Conservation (phyloP, 1,140 invertebrate species). For the Tigriopus japonicus region DNA sequence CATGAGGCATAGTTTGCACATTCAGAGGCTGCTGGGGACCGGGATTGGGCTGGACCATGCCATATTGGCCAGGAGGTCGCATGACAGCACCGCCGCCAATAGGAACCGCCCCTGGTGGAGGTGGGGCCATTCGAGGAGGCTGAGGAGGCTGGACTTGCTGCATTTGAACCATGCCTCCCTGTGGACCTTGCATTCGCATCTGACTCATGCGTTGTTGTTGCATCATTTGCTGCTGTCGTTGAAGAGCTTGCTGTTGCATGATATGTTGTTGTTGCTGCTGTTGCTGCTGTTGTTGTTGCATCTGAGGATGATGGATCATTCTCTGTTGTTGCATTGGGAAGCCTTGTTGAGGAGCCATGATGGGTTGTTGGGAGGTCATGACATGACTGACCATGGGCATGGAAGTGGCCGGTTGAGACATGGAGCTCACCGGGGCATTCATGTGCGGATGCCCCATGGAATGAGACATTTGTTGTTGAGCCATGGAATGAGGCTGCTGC, state of each 20-base stretch:
- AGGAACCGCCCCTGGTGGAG: slow-evolving; percentile 11
- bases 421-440: no score
- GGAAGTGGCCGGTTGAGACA: no score
- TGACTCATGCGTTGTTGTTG: slow-evolving; percentile 19
- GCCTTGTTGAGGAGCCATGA: no score
- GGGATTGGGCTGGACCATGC: slow-evolving; percentile 14
- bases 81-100: slow-evolving; percentile 1
- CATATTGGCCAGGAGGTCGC: slow-evolving; percentile 13
- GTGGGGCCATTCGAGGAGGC: neutral
- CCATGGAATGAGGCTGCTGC: no score
- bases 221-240: slow-evolving; percentile 16
- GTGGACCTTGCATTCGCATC: slow-evolving; percentile 19
- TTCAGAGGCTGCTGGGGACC: slow-evolving; percentile 24
- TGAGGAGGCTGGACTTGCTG: slow-evolving; percentile 14
- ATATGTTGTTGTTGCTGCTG: slow-evolving; percentile 17
- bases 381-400: no score
- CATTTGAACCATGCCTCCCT: slow-evolving; percentile 16
- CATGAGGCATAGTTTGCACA: slow-evolving; percentile 23
- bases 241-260: slow-evolving; percentile 18
- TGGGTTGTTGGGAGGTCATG: no score
- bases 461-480: no score
- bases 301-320: slow-evolving; percentile 13
- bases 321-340: slow-evolving; percentile 17
- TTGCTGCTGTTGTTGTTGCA: slow-evolving; percentile 16
- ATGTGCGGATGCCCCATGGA: no score